These are phyloP conservation scores for Aphodius granarius DNA, from an alignment of 2,888 invertebrate genomes.

Conservation along the genomic window DNA sequence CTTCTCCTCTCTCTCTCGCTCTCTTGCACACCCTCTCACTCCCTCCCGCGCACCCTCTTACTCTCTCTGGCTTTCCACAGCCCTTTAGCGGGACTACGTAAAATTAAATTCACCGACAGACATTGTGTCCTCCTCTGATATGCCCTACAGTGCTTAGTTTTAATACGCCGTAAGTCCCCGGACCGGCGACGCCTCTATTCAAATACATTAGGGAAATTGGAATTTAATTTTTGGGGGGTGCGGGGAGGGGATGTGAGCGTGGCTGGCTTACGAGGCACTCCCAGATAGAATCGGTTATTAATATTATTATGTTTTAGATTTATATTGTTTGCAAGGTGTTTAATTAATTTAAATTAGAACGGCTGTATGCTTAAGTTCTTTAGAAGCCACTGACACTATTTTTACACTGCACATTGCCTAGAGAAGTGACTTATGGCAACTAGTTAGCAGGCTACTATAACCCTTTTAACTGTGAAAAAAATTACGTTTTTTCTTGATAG, in stretches of 20 bases:
- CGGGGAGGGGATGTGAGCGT: not conserved
- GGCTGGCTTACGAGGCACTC: not conserved
- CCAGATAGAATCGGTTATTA: not conserved
- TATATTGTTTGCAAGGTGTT: not conserved
- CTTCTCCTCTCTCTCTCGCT: not conserved
- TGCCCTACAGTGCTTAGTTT: not conserved
- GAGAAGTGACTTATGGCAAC: no score
- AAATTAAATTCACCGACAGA: not conserved
- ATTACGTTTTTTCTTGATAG: no score
- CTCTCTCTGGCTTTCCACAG: not conserved
- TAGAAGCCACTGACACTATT: no score
- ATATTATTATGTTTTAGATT: not conserved
- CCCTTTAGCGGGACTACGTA: not conserved
- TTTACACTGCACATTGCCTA: no score
- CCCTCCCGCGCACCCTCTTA: not conserved
- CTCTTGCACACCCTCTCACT: not conserved
- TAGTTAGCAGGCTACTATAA: no score
- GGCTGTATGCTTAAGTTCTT: no score
- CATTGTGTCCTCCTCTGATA: not conserved
- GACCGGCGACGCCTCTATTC: not conserved
- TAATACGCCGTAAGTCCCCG: not conserved
- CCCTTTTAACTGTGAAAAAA: no score
- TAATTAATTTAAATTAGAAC: no score
- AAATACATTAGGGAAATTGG: not conserved
- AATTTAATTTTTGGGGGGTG: not conserved